phyloP scores from a whole-genome alignment of 2,888 invertebrate genomes.

The Andrena chrysosceles region DNA sequence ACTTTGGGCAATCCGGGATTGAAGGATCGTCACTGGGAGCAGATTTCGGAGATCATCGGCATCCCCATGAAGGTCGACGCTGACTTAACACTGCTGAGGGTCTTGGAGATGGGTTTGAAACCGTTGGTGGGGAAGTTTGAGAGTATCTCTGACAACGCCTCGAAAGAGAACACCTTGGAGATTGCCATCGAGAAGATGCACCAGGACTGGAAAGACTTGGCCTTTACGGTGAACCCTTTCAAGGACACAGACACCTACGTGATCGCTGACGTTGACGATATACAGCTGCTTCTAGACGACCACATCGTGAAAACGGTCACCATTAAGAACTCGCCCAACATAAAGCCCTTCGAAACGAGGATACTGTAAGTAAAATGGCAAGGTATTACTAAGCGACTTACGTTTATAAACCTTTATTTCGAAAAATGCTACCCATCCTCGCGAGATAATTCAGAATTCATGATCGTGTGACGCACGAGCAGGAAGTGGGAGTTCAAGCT shows the following conservation, averaged over 20 bases:
- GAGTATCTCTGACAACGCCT: constrained; percentile 96
- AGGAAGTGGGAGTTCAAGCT: constrained; percentile 96
- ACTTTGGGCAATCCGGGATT: constrained; percentile 98
- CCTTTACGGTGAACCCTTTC: constrained; percentile 91
- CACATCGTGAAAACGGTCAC: constrained; percentile 98
- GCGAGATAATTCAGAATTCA: no score
- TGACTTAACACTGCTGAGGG: constrained; percentile 92
- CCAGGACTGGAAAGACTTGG: constrained; percentile 94
- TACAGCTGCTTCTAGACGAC: constrained; percentile 96
- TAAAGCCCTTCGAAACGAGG: constrained; percentile 96
- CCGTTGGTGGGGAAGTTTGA: constrained; percentile 95
- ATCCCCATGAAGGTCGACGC: constrained; percentile 94
- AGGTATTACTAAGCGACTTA: background rate
- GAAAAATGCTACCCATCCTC: background rate
- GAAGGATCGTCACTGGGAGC: constrained; percentile 96
- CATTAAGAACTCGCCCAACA: constrained; percentile 98
- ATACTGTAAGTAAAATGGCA: constrained; percentile 87
- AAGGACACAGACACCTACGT: constrained; percentile 96
- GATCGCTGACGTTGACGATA: constrained; percentile 95
- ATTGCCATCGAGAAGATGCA: constrained; percentile 95
- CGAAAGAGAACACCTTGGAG: constrained; percentile 97
- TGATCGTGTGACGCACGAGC: constrained; percentile 24
- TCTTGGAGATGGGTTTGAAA: constrained; percentile 94
- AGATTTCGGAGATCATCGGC: constrained; percentile 96
- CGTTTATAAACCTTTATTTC: background rate